A percentile compares a stretch with the other conserved stretches of the same genome.
phyloP scores from a whole-genome alignment of 2,113 vertebrate species.

The Myxocyprinus asiaticus region DNA sequence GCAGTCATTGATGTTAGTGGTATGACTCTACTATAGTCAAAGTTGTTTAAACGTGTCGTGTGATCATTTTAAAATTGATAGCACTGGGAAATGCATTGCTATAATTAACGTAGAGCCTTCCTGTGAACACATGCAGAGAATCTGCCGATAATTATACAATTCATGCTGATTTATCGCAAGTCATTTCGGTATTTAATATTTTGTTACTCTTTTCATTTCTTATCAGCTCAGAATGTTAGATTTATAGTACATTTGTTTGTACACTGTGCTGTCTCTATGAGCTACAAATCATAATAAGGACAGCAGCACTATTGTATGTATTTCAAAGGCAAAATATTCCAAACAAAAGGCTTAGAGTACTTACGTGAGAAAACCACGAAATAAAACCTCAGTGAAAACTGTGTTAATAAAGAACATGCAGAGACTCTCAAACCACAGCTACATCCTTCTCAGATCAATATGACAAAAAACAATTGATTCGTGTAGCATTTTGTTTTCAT shows the following conservation, averaged over 20 bases:
- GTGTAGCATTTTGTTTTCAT: not conserved
- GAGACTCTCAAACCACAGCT: not conserved
- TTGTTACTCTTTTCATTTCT: constrained; percentile 17
- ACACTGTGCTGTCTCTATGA: constrained; percentile 1
- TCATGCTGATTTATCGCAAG: constrained; percentile 25
- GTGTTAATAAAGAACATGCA: constrained; percentile 21
- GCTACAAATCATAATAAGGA: constrained; percentile 27
- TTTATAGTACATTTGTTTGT: constrained; percentile 18
- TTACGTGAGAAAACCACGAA: constrained; percentile 47
- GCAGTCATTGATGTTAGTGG: constrained; percentile 18
- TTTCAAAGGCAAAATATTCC: constrained; percentile 48
- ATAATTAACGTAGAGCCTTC: constrained; percentile 11
- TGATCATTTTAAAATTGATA: constrained; percentile 17
- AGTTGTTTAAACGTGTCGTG: constrained; percentile 18
- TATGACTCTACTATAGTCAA: constrained; percentile 10
- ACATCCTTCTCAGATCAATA: not conserved
- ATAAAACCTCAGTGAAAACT: constrained; percentile 15
- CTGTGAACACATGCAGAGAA: constrained; percentile 29
- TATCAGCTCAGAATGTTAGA: constrained; percentile 8
- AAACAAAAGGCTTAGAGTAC: constrained; percentile 7
- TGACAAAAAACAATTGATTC: not conserved
- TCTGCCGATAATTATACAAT: constrained; percentile 31
- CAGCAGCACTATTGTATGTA: constrained; percentile 53
- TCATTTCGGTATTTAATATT: constrained; percentile 15
- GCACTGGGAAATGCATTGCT: not conserved